Conservation (phyloP, 2,113 vertebrate genomes). For the Narcine bancroftii region DNA sequence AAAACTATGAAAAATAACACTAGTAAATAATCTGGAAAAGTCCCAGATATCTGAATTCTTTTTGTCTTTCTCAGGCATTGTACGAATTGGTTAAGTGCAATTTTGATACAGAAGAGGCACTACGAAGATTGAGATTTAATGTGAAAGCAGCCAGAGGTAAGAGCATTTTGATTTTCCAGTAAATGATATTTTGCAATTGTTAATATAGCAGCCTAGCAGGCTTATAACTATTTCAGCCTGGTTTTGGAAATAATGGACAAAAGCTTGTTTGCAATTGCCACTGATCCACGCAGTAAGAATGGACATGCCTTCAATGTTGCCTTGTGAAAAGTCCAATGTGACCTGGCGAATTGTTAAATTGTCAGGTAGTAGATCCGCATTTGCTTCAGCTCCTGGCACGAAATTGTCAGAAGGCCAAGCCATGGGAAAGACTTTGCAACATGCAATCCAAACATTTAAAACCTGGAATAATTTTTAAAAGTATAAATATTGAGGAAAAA, state of each 20-base stretch:
- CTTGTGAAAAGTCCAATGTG: too few relatives aligned
- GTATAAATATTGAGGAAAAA: too few relatives aligned
- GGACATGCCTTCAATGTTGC: too few relatives aligned
- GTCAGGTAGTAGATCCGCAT: too few relatives aligned
- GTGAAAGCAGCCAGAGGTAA: conserved; percentile 91
- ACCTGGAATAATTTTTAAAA: too few relatives aligned
- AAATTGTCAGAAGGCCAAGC: too few relatives aligned
- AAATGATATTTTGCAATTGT: background rate
- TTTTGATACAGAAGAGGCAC: conserved; percentile 88
- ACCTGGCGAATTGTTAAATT: too few relatives aligned
- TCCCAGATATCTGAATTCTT: background rate
- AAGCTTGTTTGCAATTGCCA: background rate
- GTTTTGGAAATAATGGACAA: background rate
- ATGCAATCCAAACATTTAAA: too few relatives aligned
- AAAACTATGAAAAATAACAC: background rate
- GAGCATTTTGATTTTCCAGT: conserved; percentile 22
- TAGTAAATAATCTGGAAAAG: background rate
- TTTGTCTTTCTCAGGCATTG: conserved; percentile 64
- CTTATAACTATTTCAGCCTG: background rate
- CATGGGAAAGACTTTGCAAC: too few relatives aligned
- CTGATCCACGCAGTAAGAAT: background rate
- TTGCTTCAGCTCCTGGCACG: too few relatives aligned
- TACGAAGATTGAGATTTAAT: conserved; percentile 82
- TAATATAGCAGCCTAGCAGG: background rate
- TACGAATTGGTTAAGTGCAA: conserved; percentile 95